phyloP scores from a whole-genome alignment of 2,888 invertebrate genomes.

The Thera britannica region DNA sequence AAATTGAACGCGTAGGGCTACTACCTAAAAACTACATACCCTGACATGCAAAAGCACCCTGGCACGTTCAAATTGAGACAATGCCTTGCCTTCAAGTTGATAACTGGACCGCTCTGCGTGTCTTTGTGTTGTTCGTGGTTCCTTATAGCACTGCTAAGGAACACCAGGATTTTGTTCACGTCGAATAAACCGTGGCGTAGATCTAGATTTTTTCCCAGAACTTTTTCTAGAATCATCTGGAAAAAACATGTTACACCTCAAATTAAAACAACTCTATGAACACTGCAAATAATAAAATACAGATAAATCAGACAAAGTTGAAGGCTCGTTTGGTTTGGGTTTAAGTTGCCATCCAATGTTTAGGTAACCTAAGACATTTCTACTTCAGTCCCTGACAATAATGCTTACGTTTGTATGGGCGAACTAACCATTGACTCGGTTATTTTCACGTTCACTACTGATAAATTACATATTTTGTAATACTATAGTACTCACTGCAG shows the following conservation, averaged over 20 bases:
- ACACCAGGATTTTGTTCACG: conserved; percentile 48
- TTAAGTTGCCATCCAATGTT: too few species aligned
- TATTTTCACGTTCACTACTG: too few species aligned
- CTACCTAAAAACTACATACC: conserved; percentile 46
- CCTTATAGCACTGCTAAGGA: conserved; percentile 42
- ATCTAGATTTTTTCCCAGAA: conserved; percentile 49
- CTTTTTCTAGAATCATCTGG: conserved; percentile 56
- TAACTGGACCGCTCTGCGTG: not conserved
- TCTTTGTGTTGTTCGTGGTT: conserved; percentile 7
- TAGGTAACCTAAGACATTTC: too few species aligned
- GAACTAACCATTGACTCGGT: too few species aligned
- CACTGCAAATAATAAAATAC: too few species aligned
- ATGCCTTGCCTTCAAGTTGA: conserved; percentile 48
- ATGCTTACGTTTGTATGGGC: too few species aligned
- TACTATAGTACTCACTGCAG: conserved; percentile 47
- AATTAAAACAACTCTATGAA: too few species aligned
- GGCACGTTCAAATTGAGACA: conserved; percentile 52
- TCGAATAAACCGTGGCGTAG: conserved; percentile 50
- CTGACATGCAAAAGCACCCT: conserved; percentile 61
- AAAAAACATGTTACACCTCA: not conserved
- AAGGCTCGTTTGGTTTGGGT: too few species aligned
- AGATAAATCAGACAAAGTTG: too few species aligned
- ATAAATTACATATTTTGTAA: too few species aligned
- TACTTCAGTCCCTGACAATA: too few species aligned
- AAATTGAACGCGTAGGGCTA: too few species aligned